Conservation (phyloP, 2,888 invertebrate genomes). For the Campaea margaritaria region DNA sequence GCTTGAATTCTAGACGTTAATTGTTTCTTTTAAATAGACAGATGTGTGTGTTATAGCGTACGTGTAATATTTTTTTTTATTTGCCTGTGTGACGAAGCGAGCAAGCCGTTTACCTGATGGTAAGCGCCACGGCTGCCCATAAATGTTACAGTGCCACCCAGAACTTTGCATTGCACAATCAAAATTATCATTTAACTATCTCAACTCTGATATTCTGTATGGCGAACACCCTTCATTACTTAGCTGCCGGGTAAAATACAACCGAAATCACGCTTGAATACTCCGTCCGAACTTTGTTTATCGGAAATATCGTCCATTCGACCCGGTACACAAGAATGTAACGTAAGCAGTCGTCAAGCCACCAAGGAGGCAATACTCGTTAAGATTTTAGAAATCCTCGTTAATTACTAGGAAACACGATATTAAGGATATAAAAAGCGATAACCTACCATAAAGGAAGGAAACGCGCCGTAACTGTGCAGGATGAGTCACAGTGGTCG, state of each 20-base stretch:
- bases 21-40: no score
- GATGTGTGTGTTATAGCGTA: no score
- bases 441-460: slow-evolving; percentile 17
- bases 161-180: no score
- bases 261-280: not conserved
- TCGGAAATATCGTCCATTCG: not conserved
- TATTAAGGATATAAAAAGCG: slow-evolving; percentile 2
- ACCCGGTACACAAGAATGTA: not conserved
- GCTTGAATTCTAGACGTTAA: not conserved
- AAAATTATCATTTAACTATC: no score
- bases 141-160: no score
- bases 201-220: no score
- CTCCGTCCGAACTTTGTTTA: not conserved
- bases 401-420: slow-evolving; percentile 2
- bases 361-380: no score
- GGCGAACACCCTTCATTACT: not conserved
- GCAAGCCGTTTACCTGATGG: no score
- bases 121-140: no score
- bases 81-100: no score
- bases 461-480: slow-evolving; percentile 26
- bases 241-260: not conserved
- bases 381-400: not conserved
- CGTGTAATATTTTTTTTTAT: no score
- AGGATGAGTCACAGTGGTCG: slow-evolving; percentile 35
- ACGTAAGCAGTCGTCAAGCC: not conserved